Percentiles rank a stretch among this genome's conserved stretches.
Conservation (phyloP, 2,888 invertebrate species). For the Euclidia mi region DNA sequence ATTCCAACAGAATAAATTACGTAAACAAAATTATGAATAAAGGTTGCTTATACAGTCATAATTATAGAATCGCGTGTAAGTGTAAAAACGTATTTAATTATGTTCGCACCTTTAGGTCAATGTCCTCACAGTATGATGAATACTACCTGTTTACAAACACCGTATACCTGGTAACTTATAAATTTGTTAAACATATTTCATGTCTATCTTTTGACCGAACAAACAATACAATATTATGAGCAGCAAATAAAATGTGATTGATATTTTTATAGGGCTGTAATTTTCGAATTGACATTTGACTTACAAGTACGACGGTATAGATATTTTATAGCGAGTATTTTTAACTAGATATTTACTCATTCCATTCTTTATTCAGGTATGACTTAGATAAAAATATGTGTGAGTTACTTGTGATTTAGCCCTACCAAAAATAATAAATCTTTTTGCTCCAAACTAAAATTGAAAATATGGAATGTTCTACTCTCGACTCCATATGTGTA, state of each 20-base stretch:
- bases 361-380: background rate
- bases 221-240: conserved; percentile 22
- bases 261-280: conserved; percentile 23
- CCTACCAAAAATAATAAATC: background rate
- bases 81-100: conserved; percentile 44
- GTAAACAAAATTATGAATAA: conserved; percentile 40
- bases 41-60: conserved; percentile 47
- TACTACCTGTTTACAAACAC: conserved; percentile 35
- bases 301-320: background rate
- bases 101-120: conserved; percentile 40
- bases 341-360: background rate
- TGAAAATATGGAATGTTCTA: conserved; percentile 9
- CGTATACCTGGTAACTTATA: conserved; percentile 28
- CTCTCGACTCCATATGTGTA: conserved; percentile 15
- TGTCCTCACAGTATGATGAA: conserved; percentile 25
- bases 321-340: background rate
- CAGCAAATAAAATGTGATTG: conserved; percentile 22
- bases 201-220: conserved; percentile 13
- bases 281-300: conserved; percentile 4
- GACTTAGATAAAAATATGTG: too few species aligned
- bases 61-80: conserved; percentile 58
- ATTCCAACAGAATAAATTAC: conserved; percentile 23
- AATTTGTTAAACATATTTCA: too few species aligned
- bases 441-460: background rate
- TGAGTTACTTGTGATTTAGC: too few species aligned